Evolutionary conservation across 1,140 invertebrate species (phyloP).

Genomic region (Globodera ellingtonae): DNA sequence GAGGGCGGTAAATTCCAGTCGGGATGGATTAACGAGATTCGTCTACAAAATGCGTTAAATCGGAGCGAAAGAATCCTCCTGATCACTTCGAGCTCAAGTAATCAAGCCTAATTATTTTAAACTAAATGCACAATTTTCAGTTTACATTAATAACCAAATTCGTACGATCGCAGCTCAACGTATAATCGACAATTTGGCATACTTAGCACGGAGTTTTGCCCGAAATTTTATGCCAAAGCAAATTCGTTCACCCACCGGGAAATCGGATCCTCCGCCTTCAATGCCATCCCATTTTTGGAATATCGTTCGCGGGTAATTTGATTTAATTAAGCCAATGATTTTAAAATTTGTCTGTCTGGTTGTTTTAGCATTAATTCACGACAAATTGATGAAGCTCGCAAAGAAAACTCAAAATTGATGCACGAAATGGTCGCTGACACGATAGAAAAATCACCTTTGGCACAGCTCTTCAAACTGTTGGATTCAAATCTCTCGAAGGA

Average conservation of each 20-base stretch:
- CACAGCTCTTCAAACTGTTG: constrained; percentile 5
- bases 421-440: constrained; percentile 26
- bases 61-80: constrained; percentile 32
- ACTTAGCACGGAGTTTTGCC: constrained; percentile 42
- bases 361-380: constrained; percentile 35
- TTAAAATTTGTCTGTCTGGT: not conserved
- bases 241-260: constrained; percentile 20
- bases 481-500: constrained; percentile 19
- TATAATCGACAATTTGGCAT: constrained; percentile 43
- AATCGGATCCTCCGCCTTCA: not conserved
- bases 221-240: constrained; percentile 46
- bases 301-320: constrained; percentile 35
- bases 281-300: constrained; percentile 34
- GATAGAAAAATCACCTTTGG: constrained; percentile 36
- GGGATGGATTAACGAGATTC: constrained; percentile 39
- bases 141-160: constrained; percentile 39
- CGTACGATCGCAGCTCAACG: constrained; percentile 29
- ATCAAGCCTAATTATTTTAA: not conserved
- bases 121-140: constrained; percentile 34
- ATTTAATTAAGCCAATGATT: not conserved
- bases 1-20: constrained; percentile 35
- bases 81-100: constrained; percentile 28
- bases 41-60: constrained; percentile 36
- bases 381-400: constrained; percentile 10
- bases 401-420: not conserved